These are phyloP conservation scores for Perithous albicinctus DNA, from an alignment of 2,888 invertebrate genomes.

Conservation along the genomic window DNA sequence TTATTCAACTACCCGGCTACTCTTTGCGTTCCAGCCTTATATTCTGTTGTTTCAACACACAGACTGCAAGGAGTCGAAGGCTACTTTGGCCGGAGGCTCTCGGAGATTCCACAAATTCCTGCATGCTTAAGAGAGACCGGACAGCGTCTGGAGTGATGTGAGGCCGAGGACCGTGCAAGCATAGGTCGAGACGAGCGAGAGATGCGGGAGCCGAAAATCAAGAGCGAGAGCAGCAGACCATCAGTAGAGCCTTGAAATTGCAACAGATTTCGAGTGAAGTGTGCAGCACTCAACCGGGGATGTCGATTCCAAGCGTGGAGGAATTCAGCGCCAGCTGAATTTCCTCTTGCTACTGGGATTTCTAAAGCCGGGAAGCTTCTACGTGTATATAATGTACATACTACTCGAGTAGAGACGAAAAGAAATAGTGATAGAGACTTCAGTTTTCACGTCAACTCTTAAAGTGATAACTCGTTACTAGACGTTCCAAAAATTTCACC, in stretches of 20 bases:
- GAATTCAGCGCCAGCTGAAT: not conserved
- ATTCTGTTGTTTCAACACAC: slow-evolving; percentile 2
- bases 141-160: not conserved
- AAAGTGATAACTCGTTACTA: not conserved
- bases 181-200: not conserved
- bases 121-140: slow-evolving; percentile 9
- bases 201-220: not conserved
- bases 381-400: not conserved
- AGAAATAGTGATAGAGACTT: not conserved
- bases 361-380: not conserved
- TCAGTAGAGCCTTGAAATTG: slow-evolving; percentile 6
- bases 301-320: not conserved
- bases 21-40: not conserved
- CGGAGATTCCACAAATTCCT: slow-evolving; percentile 8
- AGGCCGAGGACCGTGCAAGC: not conserved
- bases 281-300: not conserved
- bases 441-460: not conserved
- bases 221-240: too few relatives aligned
- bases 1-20: not conserved
- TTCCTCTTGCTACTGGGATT: not conserved
- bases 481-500: not conserved
- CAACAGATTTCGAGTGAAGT: slow-evolving; percentile 2
- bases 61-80: not conserved
- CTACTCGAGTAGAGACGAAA: not conserved
- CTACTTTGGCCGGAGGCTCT: not conserved